Percentiles rank a stretch among this genome's conserved stretches.
phyloP scores from a whole-genome alignment of 1,140 invertebrate genomes.

The Aphaenogaster floridana region DNA sequence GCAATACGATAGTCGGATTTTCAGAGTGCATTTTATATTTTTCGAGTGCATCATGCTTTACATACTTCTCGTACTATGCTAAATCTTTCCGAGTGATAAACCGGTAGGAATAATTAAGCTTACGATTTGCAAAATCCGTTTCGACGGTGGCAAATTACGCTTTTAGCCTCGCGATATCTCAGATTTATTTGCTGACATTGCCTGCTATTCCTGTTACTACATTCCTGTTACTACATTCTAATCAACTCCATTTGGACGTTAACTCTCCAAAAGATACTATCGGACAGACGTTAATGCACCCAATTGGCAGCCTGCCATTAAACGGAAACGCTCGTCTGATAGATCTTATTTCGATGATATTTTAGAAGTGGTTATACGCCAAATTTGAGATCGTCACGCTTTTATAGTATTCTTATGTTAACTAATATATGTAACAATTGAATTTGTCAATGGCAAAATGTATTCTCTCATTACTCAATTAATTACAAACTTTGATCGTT shows the following conservation, averaged over 20 bases:
- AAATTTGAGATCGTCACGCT: constrained; percentile 23
- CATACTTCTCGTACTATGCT: not conserved
- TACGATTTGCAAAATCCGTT: constrained; percentile 7
- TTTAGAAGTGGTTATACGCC: constrained; percentile 32
- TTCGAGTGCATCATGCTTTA: not conserved
- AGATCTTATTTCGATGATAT: constrained; percentile 33
- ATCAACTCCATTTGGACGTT: constrained; percentile 28
- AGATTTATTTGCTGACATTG: constrained; percentile 12
- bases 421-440: not conserved
- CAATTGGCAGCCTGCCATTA: constrained; percentile 57
- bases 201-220: not conserved
- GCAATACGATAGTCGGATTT: not conserved
- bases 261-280: constrained; percentile 50
- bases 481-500: not conserved
- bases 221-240: constrained; percentile 41
- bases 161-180: not conserved
- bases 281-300: constrained; percentile 46
- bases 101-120: constrained; percentile 1
- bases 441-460: not conserved
- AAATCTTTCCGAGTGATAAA: not conserved
- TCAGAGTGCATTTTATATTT: not conserved
- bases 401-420: not conserved
- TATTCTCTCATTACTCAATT: not conserved
- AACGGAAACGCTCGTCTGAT: constrained; percentile 43
- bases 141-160: not conserved